Evolutionary conservation across 37 sponge, comb jelly and placozoan species (phyloP), one percentile per base, ranked within the genome.

Genomic region (Diacarnus erythraeanus): DNA sequence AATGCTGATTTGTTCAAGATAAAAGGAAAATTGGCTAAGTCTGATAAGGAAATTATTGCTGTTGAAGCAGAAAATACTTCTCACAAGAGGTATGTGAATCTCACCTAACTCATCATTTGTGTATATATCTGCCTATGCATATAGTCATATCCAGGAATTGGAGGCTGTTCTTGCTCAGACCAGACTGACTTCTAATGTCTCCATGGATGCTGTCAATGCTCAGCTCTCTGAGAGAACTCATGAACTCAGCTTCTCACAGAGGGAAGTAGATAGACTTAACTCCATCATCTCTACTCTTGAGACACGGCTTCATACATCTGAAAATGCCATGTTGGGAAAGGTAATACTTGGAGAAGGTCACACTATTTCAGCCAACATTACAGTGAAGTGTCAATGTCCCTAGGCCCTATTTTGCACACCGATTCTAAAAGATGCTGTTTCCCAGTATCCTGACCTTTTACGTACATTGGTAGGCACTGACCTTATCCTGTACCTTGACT

Each of bases 191-290:
- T 57, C 33, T 5, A 66, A 84, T 83, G 20, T 68, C 29, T 75
- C 86, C 27, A 29, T 81, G 34, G 79, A 86, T 15, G 27, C 82
- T 0, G 30, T 85, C 51, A 74, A 57, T 67, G 59, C 73, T 41
- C 61, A 63, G 30, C 69, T 91, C 47, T 42, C 76, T 9, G 83
- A 86, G 70, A 91, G 75, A 72, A 79, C 87, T 9, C 66, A 64
- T 40, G 92, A 86, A 23, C 56, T 83, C 10, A 86, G 70, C 57
- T 36, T 65, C n/a, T 18, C 66, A 1, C 88, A 83, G 43, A 31
- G 83, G 65, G 88, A 91, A 69, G 80, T 83, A 42, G 92, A 91
- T 27, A 69, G 38, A 2, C 72, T 77, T 35, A 37, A 77, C 72
- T 42, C 77, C 22, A 63, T 47, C 43, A 42, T 87, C 36, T 29